Base-by-base conservation (phyloP, 2,888 invertebrate species). In the Philereme vetulata region DNA sequence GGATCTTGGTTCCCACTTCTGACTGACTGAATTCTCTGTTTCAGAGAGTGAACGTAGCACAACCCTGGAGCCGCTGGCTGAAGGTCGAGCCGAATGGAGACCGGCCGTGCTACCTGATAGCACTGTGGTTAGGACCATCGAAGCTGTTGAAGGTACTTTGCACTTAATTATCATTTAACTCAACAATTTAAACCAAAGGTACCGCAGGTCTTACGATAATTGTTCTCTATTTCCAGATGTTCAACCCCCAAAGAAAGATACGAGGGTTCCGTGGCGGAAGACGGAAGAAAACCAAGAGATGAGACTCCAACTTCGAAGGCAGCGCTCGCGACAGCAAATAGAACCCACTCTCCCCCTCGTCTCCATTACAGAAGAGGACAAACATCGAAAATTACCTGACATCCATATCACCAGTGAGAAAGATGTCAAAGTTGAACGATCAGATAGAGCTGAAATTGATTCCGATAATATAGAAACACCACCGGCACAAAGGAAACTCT, bases 391-490 rank as follows among this genome's bases (percentile, higher is more conserved):
- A 72, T 71, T 90, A 46, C 91, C 93, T 8, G 89, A 93, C 65
- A 91, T 93, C 48, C 86, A 84, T 40, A 79, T 90, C 45, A 84
- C 90, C 10, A 75, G 67, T 34, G 84, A 80, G 6, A 80, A 68
- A 46, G 84, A 81, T 5, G 64, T 50, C 3, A 82, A 77, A 36
- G 57, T 67, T 10, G 77, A 79, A 3, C 78, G 80, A 48, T 73
- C 93, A 11, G 95, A 96, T 72, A 95, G 95, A 79, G 94, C 95
- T 8, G 97, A 97, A 78, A 97, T 97, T 44, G 97, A 97, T 82
- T 96, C 97, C 3, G 97, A 97, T 72, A 97, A 97, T 73, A 96
- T 97, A 38, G 97, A 97, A 90, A 97, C 97, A 2, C 97, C 97
- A 21, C 97, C 97, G 4, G 96, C 95, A 0, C 95, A 95, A 11